Percentiles rank a stretch among this genome's conserved stretches.
These are phyloP conservation scores for Polylopha cassiicola DNA, from an alignment of 2,888 invertebrate species.

Conservation along the genomic window DNA sequence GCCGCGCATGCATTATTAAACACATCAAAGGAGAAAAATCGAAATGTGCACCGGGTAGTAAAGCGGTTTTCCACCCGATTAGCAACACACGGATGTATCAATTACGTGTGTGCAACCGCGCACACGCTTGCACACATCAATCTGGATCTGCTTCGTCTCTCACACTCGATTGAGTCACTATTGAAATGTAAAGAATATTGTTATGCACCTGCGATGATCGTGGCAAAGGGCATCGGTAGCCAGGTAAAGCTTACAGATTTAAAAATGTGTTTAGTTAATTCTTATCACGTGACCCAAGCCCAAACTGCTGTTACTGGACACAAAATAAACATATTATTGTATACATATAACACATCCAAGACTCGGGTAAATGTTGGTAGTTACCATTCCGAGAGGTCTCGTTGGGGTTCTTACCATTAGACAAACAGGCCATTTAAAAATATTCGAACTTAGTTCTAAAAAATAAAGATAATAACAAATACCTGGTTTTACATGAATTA, in stretches of 20 bases:
- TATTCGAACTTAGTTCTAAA: no score
- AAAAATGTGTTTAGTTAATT: background rate
- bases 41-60: conserved; percentile 70
- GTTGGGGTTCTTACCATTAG: no score
- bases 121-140: conserved; percentile 25
- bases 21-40: conserved; percentile 78
- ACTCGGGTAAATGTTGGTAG: no score
- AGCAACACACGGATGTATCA: conserved; percentile 61
- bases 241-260: conserved; percentile 7
- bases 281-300: no score
- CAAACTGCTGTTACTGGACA: no score
- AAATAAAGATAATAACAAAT: no score
- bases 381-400: no score
- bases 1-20: conserved; percentile 72
- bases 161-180: conserved; percentile 18
- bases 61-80: conserved; percentile 72
- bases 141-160: conserved; percentile 20
- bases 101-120: conserved; percentile 53
- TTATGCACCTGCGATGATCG: conserved; percentile 15
- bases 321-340: no score
- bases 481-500: no score
- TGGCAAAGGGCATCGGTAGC: background rate
- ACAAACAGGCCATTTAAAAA: no score
- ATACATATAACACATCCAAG: no score
- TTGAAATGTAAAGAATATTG: conserved; percentile 20